phyloP scores from a whole-genome alignment of 2,888 invertebrate genomes.

The Blera fallax region DNA sequence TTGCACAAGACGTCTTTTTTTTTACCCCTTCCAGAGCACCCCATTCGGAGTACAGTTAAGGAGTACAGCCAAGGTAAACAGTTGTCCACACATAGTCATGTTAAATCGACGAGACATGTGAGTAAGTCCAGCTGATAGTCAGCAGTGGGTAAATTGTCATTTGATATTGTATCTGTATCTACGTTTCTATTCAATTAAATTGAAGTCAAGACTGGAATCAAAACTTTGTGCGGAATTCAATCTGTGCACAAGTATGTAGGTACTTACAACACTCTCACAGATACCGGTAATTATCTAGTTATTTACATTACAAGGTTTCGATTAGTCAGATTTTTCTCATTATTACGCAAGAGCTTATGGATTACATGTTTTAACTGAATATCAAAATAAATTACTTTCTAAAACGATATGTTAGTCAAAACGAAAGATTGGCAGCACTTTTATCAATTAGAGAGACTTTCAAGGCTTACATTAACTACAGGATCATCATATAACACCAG shows the following conservation, averaged over 20 bases:
- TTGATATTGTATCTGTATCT: slow-evolving; percentile 18
- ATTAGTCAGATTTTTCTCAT: slow-evolving; percentile 5
- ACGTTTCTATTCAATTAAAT: not conserved
- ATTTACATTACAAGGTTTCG: slow-evolving; percentile 22
- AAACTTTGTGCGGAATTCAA: not conserved
- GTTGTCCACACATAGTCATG: not conserved
- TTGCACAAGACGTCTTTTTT: not conserved
- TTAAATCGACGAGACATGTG: not conserved
- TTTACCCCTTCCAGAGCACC: not conserved
- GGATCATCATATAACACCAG: not conserved
- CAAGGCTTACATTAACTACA: no score
- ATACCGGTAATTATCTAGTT: slow-evolving; percentile 12
- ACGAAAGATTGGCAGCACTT: not conserved
- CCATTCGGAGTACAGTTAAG: not conserved
- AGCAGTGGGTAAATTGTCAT: slow-evolving; percentile 13
- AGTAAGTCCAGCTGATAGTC: not conserved
- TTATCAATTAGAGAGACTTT: not conserved
- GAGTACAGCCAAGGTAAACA: slow-evolving; percentile 40
- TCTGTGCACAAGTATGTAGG: not conserved
- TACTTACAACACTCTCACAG: not conserved
- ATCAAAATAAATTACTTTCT: slow-evolving; percentile 6
- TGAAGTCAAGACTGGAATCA: not conserved
- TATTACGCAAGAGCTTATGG: not conserved
- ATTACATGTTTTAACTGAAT: not conserved
- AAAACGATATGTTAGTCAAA: not conserved